A percentile compares a stretch with the other conserved stretches of the same genome.
These are phyloP conservation scores for Tetranychus truncatus DNA, from an alignment of 2,888 invertebrate species.

Conservation along the genomic window DNA sequence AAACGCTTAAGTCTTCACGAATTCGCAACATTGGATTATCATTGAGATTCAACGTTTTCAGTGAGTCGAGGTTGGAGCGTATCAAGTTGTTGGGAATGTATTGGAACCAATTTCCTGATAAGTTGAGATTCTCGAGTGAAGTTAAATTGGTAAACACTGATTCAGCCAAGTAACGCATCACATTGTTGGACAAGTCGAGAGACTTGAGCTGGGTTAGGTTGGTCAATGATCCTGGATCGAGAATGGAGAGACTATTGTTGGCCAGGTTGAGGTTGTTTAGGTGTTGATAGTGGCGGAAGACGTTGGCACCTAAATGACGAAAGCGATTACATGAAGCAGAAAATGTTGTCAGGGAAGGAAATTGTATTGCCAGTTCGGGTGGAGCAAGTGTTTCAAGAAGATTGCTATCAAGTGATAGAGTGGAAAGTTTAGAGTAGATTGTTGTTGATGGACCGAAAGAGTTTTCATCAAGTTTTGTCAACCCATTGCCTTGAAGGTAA, in stretches of 20 bases:
- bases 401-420: conserved; percentile 21
- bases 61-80: conserved; percentile 21
- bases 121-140: conserved; percentile 22
- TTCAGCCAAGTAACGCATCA: conserved; percentile 21
- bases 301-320: neutral
- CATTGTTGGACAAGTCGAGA: conserved; percentile 28
- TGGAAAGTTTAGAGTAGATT: neutral
- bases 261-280: conserved; percentile 25
- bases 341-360: conserved; percentile 27
- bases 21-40: conserved; percentile 26
- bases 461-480: neutral
- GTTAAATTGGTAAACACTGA: conserved; percentile 24
- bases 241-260: conserved; percentile 27
- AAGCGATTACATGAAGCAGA: conserved; percentile 24
- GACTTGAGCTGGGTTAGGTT: conserved; percentile 26
- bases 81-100: conserved; percentile 28
- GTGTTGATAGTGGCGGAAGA: neutral
- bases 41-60: conserved; percentile 25
- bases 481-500: neutral
- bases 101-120: conserved; percentile 26
- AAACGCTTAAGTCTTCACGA: conserved; percentile 25
- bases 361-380: conserved; percentile 21
- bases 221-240: conserved; percentile 28
- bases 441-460: neutral
- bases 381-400: conserved; percentile 24